These are phyloP conservation scores for Idris sp. DNA, from an alignment of 1,140 invertebrate species.

Conservation along the genomic window DNA sequence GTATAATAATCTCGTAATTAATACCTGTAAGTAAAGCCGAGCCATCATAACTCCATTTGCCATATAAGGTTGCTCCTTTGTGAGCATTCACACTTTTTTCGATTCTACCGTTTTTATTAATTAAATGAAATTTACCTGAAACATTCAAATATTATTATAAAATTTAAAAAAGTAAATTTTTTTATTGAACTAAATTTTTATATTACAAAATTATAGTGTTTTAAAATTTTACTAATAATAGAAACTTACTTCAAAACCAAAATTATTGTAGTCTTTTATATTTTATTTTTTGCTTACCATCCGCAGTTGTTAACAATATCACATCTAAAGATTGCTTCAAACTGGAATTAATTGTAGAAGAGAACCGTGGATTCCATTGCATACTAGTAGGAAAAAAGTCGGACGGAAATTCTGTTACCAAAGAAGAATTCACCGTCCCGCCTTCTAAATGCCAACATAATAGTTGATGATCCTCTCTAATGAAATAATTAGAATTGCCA, in stretches of 20 bases:
- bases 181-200: no score
- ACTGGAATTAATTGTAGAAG: constrained; percentile 62
- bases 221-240: no score
- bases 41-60: constrained; percentile 95
- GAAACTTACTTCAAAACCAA: no score
- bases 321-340: constrained; percentile 89
- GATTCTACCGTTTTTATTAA: constrained; percentile 92
- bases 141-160: constrained; percentile 2
- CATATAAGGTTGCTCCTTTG: constrained; percentile 90
- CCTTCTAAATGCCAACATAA: constrained; percentile 90
- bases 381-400: constrained; percentile 93
- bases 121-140: constrained; percentile 90
- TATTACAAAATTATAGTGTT: no score
- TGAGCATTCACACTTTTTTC: constrained; percentile 96
- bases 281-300: no score
- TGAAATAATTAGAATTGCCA: background rate
- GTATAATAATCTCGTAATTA: no score
- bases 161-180: no score
- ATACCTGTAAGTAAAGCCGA: constrained; percentile 92
- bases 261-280: no score
- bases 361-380: constrained; percentile 82
- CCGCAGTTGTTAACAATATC: constrained; percentile 91
- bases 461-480: constrained; percentile 93
- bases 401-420: constrained; percentile 86
- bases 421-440: constrained; percentile 85